Evolutionary conservation across 2,113 vertebrate genomes (phyloP).

Genomic region (Todiramphus chloris): DNA sequence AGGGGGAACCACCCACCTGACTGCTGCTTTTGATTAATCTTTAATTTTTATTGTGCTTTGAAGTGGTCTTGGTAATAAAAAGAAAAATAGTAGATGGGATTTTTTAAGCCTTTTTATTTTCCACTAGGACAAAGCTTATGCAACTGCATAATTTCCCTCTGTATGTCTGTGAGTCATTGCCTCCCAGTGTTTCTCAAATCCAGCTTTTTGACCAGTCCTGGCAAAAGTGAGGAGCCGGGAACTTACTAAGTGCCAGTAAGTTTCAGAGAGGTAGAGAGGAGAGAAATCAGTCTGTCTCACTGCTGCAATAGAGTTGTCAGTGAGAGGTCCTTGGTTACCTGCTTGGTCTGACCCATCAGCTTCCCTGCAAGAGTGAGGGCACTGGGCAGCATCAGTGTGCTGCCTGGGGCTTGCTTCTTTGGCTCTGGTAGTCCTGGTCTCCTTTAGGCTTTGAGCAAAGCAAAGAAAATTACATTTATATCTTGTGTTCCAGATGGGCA

Average conservation of each 20-base stretch:
- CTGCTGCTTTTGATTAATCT: neutral
- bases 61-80: neutral
- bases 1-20: neutral
- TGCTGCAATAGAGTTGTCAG: neutral
- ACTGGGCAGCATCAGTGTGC: neutral
- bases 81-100: neutral
- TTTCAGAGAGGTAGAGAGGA: neutral
- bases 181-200: neutral
- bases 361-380: neutral
- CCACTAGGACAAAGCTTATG: neutral
- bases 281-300: neutral
- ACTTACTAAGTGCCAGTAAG: neutral
- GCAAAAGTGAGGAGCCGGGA: neutral
- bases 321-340: neutral
- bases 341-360: neutral
- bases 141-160: neutral
- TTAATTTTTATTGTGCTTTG: neutral
- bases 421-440: neutral
- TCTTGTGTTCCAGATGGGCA: neutral
- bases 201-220: neutral
- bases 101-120: neutral
- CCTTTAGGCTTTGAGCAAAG: neutral
- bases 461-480: rapidly evolving
- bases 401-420: neutral
- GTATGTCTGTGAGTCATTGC: neutral